phyloP scores from a whole-genome alignment of 2,888 invertebrate species.

The Hesperia comma region DNA sequence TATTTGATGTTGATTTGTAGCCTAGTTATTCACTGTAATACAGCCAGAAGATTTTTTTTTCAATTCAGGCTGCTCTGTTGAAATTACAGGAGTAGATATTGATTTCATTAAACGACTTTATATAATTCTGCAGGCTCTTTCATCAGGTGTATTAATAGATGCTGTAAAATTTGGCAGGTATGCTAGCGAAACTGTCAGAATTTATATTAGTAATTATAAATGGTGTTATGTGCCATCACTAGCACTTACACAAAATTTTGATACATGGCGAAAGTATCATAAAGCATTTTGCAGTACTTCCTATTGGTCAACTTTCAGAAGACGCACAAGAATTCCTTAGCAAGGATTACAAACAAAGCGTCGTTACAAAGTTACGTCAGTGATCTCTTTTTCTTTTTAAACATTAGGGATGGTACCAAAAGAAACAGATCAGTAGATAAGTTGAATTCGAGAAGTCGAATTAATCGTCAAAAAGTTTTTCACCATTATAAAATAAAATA shows the following conservation, averaged over 20 bases:
- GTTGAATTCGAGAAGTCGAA: too few relatives aligned
- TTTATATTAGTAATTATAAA: conserved; percentile 12
- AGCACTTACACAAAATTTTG: conserved; percentile 34
- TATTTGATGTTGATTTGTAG: too few relatives aligned
- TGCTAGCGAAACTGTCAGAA: conserved; percentile 28
- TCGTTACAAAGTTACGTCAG: too few relatives aligned
- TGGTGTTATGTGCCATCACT: conserved; percentile 30
- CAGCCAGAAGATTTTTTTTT: conserved; percentile 38
- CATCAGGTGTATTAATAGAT: conserved; percentile 23
- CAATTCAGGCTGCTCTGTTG: conserved; percentile 15
- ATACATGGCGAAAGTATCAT: conserved; percentile 28
- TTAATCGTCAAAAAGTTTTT: too few relatives aligned
- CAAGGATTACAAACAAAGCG: conserved; percentile 24
- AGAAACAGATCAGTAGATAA: too few relatives aligned
- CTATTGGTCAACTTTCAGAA: conserved; percentile 9
- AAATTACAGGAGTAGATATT: conserved; percentile 15
- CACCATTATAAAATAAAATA: too few relatives aligned
- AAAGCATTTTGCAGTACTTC: conserved; percentile 13
- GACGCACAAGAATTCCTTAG: conserved; percentile 26
- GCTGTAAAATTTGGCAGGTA: conserved; percentile 29
- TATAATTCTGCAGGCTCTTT: conserved; percentile 28
- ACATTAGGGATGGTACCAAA: too few relatives aligned
- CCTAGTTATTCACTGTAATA: too few relatives aligned
- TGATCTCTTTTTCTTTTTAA: too few relatives aligned
- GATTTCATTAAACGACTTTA: conserved; percentile 10